phyloP scores from a whole-genome alignment of 2,888 invertebrate genomes.

The Hirtodrosophila confusa region DNA sequence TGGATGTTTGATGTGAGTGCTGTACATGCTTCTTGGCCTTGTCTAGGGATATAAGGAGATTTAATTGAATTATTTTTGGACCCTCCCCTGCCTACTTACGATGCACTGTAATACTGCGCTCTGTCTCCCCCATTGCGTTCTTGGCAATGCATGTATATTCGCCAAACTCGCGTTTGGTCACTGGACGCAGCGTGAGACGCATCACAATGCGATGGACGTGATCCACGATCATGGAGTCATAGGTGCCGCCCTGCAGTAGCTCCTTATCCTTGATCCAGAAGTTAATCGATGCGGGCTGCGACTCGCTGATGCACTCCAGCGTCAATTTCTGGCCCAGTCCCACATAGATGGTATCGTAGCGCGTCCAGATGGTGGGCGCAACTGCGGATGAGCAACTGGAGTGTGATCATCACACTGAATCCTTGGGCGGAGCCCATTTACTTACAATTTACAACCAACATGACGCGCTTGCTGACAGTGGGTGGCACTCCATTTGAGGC shows the following conservation, averaged over 20 bases:
- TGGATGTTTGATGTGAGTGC: slow-evolving; percentile 76
- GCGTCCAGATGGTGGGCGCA: slow-evolving; percentile 82
- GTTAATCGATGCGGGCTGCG: slow-evolving; percentile 83
- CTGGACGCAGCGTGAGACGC: slow-evolving; percentile 88
- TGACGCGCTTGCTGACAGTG: slow-evolving; percentile 83
- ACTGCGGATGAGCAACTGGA: slow-evolving; percentile 68
- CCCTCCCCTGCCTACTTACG: slow-evolving; percentile 61
- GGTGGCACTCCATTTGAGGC: slow-evolving; percentile 84
- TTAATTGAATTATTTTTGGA: neutral
- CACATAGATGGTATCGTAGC: slow-evolving; percentile 82
- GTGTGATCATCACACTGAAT: too few relatives aligned
- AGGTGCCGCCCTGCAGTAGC: slow-evolving; percentile 82
- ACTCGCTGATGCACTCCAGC: slow-evolving; percentile 83
- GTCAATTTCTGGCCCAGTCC: slow-evolving; percentile 81
- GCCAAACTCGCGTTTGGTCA: slow-evolving; percentile 89
- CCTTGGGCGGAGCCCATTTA: neutral
- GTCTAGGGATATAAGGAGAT: slow-evolving; percentile 47
- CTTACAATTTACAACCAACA: slow-evolving; percentile 83
- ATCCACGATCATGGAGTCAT: slow-evolving; percentile 86
- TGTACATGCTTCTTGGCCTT: slow-evolving; percentile 81
- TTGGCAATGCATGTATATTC: slow-evolving; percentile 92
- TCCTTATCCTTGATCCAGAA: slow-evolving; percentile 84
- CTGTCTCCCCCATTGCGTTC: slow-evolving; percentile 89
- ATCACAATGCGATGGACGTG: slow-evolving; percentile 91
- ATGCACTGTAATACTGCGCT: slow-evolving; percentile 79